Conservation (phyloP, 1,140 invertebrate genomes). For the Pachyrhynchus sulphureomaculatus region DNA sequence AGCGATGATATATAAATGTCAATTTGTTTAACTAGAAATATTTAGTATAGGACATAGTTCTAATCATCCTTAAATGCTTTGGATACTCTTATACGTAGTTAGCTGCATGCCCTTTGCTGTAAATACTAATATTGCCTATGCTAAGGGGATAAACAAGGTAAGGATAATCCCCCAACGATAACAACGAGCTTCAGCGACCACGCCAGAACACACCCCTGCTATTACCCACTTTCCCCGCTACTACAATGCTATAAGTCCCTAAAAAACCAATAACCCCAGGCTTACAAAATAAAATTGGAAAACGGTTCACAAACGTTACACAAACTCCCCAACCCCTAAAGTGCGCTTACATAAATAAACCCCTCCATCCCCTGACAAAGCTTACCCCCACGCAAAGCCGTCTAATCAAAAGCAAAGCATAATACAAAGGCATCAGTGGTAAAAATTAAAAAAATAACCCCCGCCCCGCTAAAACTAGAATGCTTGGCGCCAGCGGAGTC, state of each 20-base stretch:
- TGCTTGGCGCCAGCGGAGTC: neutral
- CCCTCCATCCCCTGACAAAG: constrained; percentile 7
- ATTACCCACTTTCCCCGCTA: constrained; percentile 25
- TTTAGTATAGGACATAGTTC: too few relatives aligned
- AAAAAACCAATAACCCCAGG: constrained; percentile 26
- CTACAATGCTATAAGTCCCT: constrained; percentile 13
- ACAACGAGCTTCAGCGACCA: constrained; percentile 53
- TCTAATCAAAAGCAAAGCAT: constrained; percentile 24
- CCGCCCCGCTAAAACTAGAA: neutral
- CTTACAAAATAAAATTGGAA: constrained; percentile 18
- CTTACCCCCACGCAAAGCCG: constrained; percentile 6
- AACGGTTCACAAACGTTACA: constrained; percentile 33
- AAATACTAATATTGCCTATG: constrained; percentile 70
- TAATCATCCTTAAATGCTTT: neutral
- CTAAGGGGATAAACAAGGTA: constrained; percentile 50
- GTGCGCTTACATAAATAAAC: constrained; percentile 11
- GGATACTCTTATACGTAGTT: neutral
- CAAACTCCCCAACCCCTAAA: constrained; percentile 16
- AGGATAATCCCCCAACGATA: constrained; percentile 47
- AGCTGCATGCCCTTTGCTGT: constrained; percentile 39
- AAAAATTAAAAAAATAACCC: neutral
- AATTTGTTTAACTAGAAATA: too few relatives aligned
- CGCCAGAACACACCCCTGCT: constrained; percentile 28
- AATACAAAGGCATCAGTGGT: neutral
- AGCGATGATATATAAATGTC: too few relatives aligned